phyloP scores from a whole-genome alignment of 2,797 vertebrate species.

The Urophycis tenuis region DNA sequence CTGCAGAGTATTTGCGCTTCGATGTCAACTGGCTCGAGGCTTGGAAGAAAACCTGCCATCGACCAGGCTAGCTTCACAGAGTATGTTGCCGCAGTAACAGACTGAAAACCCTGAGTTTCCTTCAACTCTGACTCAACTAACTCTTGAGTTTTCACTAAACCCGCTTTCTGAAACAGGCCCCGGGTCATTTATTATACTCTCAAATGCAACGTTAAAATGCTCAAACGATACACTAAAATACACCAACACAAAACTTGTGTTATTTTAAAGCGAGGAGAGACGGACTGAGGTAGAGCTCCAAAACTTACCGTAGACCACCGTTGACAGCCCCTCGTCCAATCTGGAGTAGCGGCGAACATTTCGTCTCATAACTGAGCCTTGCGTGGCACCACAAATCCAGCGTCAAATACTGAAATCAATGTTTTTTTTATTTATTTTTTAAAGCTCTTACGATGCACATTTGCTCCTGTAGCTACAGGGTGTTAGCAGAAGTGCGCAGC shows the following conservation, averaged over 20 bases:
- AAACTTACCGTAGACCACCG: conserved; percentile 72
- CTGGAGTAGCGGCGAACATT: conserved; percentile 45
- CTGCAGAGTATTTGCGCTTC: too few species aligned
- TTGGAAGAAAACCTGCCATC: too few species aligned
- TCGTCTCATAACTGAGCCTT: conserved; percentile 51
- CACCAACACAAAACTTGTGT: not conserved
- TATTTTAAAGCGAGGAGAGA: not conserved
- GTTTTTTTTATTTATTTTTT: not conserved
- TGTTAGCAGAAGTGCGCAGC: conserved; percentile 9
- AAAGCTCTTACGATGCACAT: not conserved
- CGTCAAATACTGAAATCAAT: not conserved
- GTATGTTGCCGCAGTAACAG: too few species aligned
- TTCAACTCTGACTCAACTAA: too few species aligned
- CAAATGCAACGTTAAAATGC: not conserved
- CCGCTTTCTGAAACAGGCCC: too few species aligned
- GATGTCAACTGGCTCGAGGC: too few species aligned
- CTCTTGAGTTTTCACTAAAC: too few species aligned
- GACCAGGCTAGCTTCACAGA: too few species aligned
- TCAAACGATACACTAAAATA: not conserved
- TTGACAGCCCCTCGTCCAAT: conserved; percentile 69
- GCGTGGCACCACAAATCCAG: not conserved
- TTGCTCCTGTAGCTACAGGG: not conserved
- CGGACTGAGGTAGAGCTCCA: not conserved
- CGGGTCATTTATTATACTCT: not conserved
- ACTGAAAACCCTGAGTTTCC: too few species aligned